These are phyloP conservation scores for Tapirus terrestris DNA, from an alignment of 2,113 vertebrate species.

Conservation along the genomic window DNA sequence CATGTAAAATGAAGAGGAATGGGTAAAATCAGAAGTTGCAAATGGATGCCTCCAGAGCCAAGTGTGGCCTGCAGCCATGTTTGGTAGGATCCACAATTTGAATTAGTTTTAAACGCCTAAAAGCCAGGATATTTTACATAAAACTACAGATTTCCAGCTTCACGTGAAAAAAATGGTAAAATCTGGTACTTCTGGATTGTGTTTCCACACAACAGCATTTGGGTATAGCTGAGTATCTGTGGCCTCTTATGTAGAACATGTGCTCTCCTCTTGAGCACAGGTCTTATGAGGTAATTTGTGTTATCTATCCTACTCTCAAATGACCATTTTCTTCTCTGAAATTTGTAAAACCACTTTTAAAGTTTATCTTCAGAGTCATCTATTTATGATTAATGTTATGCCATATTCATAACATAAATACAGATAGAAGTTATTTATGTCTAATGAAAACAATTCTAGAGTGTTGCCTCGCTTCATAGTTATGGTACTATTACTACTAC, in stretches of 20 bases:
- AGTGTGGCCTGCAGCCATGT: neutral
- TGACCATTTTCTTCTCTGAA: neutral
- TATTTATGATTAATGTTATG: neutral
- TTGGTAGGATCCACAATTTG: neutral
- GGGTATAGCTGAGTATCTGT: neutral
- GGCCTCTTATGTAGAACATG: fast-evolving
- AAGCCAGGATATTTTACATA: neutral
- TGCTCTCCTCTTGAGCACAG: neutral
- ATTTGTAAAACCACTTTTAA: neutral
- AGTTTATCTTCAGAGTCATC: neutral
- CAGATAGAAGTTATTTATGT: neutral
- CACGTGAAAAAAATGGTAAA: neutral
- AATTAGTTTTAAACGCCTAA: conserved; percentile 2
- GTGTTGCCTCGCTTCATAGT: neutral
- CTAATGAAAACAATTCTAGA: neutral
- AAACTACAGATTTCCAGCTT: neutral
- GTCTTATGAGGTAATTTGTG: fast-evolving
- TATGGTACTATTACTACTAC: neutral
- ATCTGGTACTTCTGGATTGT: neutral
- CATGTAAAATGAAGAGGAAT: neutral
- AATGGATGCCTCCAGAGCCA: neutral
- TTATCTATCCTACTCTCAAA: neutral
- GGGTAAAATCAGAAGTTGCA: neutral
- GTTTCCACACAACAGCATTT: neutral
- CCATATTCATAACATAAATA: neutral